phyloP scores from a whole-genome alignment of 2,113 vertebrate genomes.

The Hippocampus comes region DNA sequence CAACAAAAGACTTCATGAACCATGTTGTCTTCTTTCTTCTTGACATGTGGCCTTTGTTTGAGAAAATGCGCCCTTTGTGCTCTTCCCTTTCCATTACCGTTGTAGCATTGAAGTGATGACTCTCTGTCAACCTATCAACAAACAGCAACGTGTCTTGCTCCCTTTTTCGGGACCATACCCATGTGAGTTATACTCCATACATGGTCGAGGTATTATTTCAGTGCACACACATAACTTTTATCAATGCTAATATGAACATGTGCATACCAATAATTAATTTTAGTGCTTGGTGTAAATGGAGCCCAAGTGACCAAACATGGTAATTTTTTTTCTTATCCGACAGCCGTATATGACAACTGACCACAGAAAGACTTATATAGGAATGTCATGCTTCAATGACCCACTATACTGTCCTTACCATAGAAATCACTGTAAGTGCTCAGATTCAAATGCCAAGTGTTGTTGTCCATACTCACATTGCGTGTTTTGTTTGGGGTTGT shows the following conservation, averaged over 20 bases:
- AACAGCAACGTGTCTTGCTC: background rate
- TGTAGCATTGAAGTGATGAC: background rate
- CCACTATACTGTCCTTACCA: background rate
- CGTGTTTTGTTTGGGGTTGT: background rate
- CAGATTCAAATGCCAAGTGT: background rate
- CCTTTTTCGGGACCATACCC: background rate
- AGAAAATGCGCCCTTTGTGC: conserved; percentile 1
- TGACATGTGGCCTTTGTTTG: conserved; percentile 1
- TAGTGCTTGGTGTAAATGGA: background rate
- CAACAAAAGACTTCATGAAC: background rate
- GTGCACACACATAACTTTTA: background rate
- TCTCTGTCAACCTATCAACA: background rate
- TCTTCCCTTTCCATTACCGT: background rate
- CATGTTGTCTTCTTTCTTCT: background rate
- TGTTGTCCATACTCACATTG: background rate
- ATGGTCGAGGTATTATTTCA: background rate
- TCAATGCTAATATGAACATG: background rate
- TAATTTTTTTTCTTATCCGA: background rate
- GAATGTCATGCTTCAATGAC: background rate
- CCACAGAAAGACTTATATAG: background rate
- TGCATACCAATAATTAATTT: background rate
- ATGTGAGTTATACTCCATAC: background rate
- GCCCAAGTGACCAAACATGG: background rate
- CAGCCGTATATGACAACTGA: background rate
- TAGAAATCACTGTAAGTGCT: background rate